A percentile compares a stretch with the other conserved stretches of the same genome.
Evolutionary conservation across 2,888 invertebrate genomes (phyloP).

Genomic region (Thera obeliscata): DNA sequence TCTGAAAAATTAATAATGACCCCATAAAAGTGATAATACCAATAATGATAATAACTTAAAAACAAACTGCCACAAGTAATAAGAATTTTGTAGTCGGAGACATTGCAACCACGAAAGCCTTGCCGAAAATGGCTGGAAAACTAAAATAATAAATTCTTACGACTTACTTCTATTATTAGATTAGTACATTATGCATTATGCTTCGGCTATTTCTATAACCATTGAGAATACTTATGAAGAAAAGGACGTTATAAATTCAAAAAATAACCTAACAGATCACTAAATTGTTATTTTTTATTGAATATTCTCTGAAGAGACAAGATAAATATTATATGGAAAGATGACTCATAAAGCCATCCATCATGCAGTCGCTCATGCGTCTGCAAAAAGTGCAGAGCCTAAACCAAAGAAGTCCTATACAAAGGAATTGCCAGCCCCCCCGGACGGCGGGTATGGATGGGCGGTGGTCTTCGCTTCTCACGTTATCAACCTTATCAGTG

Average conservation of each 20-base stretch:
- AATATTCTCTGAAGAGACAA: neutral
- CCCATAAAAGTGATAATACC: neutral
- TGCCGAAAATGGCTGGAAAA: neutral
- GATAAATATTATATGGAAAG: constrained; percentile 6
- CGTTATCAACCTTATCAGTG: constrained; percentile 21
- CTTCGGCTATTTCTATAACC: no score
- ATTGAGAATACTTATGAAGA: no score
- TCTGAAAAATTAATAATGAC: neutral
- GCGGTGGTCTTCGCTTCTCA: constrained; percentile 17
- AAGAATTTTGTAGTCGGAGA: neutral
- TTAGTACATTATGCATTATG: no score
- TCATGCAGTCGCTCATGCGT: neutral
- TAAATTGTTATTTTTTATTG: neutral
- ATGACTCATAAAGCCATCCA: constrained; percentile 1
- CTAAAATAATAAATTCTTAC: neutral
- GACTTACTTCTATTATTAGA: neutral
- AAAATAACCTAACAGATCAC: no score
- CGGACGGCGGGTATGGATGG: constrained; percentile 23
- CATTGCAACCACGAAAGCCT: constrained; percentile 1
- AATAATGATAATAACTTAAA: neutral
- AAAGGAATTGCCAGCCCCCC: constrained; percentile 1
- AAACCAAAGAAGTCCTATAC: neutral
- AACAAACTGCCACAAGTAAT: neutral
- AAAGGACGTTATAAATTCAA: no score
- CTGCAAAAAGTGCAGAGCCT: constrained; percentile 1